Base-by-base conservation (phyloP, 2,888 invertebrate species). In the Sminthurinus aureus region DNA sequence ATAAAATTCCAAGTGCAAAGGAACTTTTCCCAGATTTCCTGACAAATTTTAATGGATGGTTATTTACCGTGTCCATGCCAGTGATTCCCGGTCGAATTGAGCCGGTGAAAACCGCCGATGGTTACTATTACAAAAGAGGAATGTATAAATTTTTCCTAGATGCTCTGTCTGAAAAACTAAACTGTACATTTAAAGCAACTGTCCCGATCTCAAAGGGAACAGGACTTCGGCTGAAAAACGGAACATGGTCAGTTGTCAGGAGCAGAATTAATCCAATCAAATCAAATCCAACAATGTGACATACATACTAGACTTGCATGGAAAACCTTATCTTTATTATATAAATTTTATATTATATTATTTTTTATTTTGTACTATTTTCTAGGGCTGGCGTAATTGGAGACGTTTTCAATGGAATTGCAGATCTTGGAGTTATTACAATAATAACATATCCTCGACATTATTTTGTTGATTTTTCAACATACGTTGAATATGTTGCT, bases 201-300 rank as follows among this genome's bases (percentile, higher is more conserved):
- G 6, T 38, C 38, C 38, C 38, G 6, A 8, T 79, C 8, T 80
- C 82, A 0, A 71, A 71, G n/a, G 85, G 85, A 12, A 85, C 85
- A 0, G 85, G 85, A 3, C 52, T 73, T 15, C 20, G 22, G 26
- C n/a, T 80, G 0, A 12, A 22, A n/a, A 84, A 82, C 80, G 84
- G 84, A 2, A 73, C 67, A 3, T 85, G 85, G 81, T 38, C 38
- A 38, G 6, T 38, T 38, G 1, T 38, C n/a, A n/a, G n/a, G n/a
- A n/a, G n/a, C n/a, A n/a, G n/a, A 38, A 38, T 38, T 6, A 38
- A 38, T 38, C 1, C 38, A 38, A 38, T 38, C 38, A 38, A 38
- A 38, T n/a, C n/a, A n/a, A n/a, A n/a, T n/a, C n/a, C n/a, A n/a
- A n/a, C n/a, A n/a, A n/a, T n/a, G n/a, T n/a, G n/a, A n/a, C n/a